Evolutionary conservation across 2,888 invertebrate species (phyloP), one percentile per base, ranked within the genome.

Genomic region (Achlya flavicornis): DNA sequence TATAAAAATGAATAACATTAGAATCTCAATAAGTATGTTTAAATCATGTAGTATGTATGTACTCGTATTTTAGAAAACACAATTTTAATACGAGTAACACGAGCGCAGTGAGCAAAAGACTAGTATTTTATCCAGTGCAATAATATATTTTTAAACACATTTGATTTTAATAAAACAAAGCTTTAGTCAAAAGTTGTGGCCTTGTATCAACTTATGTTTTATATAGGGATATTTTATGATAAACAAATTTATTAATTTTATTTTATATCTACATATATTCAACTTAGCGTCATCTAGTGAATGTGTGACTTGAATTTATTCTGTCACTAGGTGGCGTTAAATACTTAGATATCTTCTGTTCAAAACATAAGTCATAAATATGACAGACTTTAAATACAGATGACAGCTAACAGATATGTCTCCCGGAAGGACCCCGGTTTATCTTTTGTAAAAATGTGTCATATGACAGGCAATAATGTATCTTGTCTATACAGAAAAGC

Each of bases 11-110:
- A 58, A 62, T 62, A 62, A 43, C 46, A 41, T 58, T 71, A 73
- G 75, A 77, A 75, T 71, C 76, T 75, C 74, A 71, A 8, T 70
- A 66, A 58, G 64, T 62, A 59, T 61, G 59, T 63, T 58, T 58
- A 66, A 61, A 63, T 10, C 19, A n/a, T 53, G 10, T 53, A 53
- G 53, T 19, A 16, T 19, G 53, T 19, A 16, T 19, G 19, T 53
- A 53, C 53, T 19, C 16, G 53, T 53, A 14, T 48, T 53, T 3
- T n/a, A 19, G 1, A 19, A 53, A 8, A 10, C 19, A 53, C 19
- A 53, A 10, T 53, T 53, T 53, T 53, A 48, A 48, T 48, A 53
- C 53, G 10, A 53, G 53, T 8, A 53, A 53, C 53, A 53, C 2
- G 19, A 53, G 19, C 7, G 19, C 19, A 53, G 14, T 46, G 4